These are phyloP conservation scores for Neodiprion pinetum DNA, from an alignment of 1,140 invertebrate species.

Conservation along the genomic window DNA sequence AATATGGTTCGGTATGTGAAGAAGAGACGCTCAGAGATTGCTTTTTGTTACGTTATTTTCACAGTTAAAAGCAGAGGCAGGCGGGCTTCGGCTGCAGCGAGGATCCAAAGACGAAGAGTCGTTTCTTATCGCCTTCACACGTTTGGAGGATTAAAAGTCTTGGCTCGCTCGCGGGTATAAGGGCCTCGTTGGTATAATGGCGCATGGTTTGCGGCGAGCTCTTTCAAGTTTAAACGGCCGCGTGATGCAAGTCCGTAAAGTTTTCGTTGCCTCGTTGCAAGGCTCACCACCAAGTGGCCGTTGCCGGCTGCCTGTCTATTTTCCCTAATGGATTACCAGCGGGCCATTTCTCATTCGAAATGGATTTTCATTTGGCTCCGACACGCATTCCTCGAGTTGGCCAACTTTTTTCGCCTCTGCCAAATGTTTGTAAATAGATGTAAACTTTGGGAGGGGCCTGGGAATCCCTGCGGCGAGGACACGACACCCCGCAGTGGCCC, in stretches of 20 bases:
- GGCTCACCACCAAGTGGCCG: not conserved
- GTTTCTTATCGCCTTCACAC: slow-evolving; percentile 7
- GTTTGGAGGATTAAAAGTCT: slow-evolving; percentile 1
- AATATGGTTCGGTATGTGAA: not conserved
- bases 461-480: slow-evolving; percentile 49
- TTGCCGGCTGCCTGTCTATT: slow-evolving; percentile 22
- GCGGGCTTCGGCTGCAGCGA: not conserved
- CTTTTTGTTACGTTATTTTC: not conserved
- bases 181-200: slow-evolving; percentile 4
- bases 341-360: slow-evolving; percentile 50
- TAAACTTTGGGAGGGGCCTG: slow-evolving; percentile 49
- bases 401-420: slow-evolving; percentile 38
- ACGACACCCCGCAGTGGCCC: slow-evolving; percentile 24
- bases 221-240: slow-evolving; percentile 4
- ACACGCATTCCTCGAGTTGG: slow-evolving; percentile 39
- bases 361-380: slow-evolving; percentile 44
- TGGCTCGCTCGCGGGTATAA: not conserved
- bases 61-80: not conserved
- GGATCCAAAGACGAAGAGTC: not conserved
- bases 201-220: not conserved
- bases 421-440: slow-evolving; percentile 60
- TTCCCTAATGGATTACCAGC: slow-evolving; percentile 43
- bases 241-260: slow-evolving; percentile 3
- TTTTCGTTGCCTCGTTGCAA: not conserved
- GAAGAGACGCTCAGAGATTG: not conserved